Percentiles rank a stretch among this genome's conserved stretches.
Evolutionary conservation across 1,140 invertebrate genomes (phyloP).

Genomic region (Drosophila bipectinata): DNA sequence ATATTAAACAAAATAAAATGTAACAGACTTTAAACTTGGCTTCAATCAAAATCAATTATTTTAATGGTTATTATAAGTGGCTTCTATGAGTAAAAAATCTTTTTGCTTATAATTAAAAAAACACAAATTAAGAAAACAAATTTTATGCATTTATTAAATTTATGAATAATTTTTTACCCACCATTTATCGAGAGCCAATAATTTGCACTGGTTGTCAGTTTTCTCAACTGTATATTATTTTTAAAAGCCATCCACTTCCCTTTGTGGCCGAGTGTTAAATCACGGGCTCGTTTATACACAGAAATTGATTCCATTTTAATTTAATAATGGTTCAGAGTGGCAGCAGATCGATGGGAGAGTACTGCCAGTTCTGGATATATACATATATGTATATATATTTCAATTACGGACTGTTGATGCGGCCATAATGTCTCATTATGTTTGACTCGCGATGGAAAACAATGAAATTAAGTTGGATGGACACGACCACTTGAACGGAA

Average conservation of each 20-base stretch:
- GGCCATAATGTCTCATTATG: slow-evolving; percentile 69
- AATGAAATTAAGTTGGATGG: slow-evolving; percentile 64
- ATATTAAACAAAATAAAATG: too few relatives aligned
- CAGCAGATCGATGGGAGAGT: slow-evolving; percentile 22
- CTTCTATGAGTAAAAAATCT: neutral
- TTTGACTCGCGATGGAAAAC: slow-evolving; percentile 69
- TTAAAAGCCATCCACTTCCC: slow-evolving; percentile 31
- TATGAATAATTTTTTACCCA: neutral
- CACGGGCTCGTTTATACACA: slow-evolving; percentile 34
- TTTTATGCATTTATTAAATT: neutral
- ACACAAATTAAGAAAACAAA: too few relatives aligned
- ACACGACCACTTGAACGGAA: slow-evolving; percentile 53
- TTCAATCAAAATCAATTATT: neutral
- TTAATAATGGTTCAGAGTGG: slow-evolving; percentile 28
- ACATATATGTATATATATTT: slow-evolving; percentile 55
- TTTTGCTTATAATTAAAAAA: neutral
- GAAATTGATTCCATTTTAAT: slow-evolving; percentile 54
- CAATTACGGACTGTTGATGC: slow-evolving; percentile 67
- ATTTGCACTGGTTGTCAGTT: slow-evolving; percentile 1
- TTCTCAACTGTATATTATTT: slow-evolving; percentile 25
- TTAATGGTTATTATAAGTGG: neutral
- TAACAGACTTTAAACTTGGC: too few relatives aligned
- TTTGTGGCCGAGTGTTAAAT: slow-evolving; percentile 24
- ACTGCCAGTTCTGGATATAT: neutral
- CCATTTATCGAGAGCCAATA: neutral